Evolutionary conservation across 2,113 vertebrate species (phyloP).

Genomic region (Uropsilus gracilis): DNA sequence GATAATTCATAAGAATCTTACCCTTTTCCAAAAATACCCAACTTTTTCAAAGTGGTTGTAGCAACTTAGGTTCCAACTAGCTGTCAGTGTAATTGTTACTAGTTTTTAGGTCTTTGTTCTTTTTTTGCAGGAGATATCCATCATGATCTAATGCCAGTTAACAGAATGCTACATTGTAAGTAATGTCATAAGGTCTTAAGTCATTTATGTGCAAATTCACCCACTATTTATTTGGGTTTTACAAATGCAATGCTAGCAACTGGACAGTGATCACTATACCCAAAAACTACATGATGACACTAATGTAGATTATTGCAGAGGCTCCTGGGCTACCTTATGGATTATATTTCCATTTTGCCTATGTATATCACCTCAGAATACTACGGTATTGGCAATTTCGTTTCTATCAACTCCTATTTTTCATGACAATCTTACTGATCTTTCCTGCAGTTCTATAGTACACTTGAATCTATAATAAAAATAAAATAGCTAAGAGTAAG

Average conservation of each 20-base stretch:
- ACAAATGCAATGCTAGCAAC: not conserved
- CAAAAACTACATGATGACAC: not conserved
- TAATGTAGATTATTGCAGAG: not conserved
- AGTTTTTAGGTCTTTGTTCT: too few relatives aligned
- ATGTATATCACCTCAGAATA: not conserved
- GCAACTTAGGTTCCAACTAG: not conserved
- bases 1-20: slow-evolving; percentile 17
- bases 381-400: not conserved
- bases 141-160: not conserved
- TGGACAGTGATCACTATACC: not conserved
- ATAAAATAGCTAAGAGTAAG: not conserved
- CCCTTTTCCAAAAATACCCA: not conserved
- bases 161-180: not conserved
- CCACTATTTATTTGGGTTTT: not conserved
- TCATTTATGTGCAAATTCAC: slow-evolving; percentile 50
- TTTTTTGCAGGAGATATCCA: not conserved
- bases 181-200: not conserved
- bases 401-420: not conserved
- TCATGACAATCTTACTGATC: not conserved
- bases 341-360: slow-evolving; percentile 2
- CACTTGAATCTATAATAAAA: slow-evolving; percentile 8
- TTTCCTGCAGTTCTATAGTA: not conserved
- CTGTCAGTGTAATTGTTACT: not conserved
- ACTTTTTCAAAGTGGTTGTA: not conserved
- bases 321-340: not conserved